Evolutionary conservation across 1,140 invertebrate species (phyloP).

Genomic region (Drosophila melanica): DNA sequence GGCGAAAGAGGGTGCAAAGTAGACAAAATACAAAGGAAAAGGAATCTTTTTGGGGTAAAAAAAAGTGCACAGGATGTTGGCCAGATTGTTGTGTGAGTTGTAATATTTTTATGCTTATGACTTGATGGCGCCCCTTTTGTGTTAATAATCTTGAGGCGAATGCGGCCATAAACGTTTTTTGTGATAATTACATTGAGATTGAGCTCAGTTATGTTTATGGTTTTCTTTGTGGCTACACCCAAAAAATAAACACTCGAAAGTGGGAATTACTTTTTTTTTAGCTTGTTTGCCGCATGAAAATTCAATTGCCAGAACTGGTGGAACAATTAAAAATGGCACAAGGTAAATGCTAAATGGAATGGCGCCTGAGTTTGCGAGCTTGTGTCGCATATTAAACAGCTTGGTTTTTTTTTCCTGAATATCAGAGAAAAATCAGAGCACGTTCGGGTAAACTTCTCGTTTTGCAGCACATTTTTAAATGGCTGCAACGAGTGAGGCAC

Average conservation of each 20-base stretch:
- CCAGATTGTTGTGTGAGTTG: conserved; percentile 32
- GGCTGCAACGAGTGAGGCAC: conserved; percentile 61
- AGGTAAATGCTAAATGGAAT: conserved; percentile 16
- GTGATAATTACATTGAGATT: conserved; percentile 70
- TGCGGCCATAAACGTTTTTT: conserved; percentile 59
- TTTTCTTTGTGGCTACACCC: conserved; percentile 34
- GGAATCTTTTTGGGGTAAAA: conserved; percentile 47
- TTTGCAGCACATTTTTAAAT: conserved; percentile 79
- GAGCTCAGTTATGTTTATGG: conserved; percentile 16
- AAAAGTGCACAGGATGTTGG: background rate
- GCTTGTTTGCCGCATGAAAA: conserved; percentile 61
- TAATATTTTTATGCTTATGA: conserved; percentile 79
- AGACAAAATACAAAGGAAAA: conserved; percentile 38
- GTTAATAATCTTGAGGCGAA: conserved; percentile 76
- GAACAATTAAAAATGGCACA: conserved; percentile 69
- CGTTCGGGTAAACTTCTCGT: conserved; percentile 49
- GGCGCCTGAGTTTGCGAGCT: conserved; percentile 53
- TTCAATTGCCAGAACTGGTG: conserved; percentile 63
- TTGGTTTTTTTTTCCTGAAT: conserved; percentile 37
- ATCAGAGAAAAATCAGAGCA: conserved; percentile 37
- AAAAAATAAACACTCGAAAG: conserved; percentile 30
- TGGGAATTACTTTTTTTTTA: conserved; percentile 23
- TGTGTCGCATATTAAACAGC: conserved; percentile 67
- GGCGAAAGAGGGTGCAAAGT: conserved; percentile 56
- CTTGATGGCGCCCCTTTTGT: conserved; percentile 53